Conservation (phyloP, 2,797 vertebrate genomes). For the Gallinago nigripennis region DNA sequence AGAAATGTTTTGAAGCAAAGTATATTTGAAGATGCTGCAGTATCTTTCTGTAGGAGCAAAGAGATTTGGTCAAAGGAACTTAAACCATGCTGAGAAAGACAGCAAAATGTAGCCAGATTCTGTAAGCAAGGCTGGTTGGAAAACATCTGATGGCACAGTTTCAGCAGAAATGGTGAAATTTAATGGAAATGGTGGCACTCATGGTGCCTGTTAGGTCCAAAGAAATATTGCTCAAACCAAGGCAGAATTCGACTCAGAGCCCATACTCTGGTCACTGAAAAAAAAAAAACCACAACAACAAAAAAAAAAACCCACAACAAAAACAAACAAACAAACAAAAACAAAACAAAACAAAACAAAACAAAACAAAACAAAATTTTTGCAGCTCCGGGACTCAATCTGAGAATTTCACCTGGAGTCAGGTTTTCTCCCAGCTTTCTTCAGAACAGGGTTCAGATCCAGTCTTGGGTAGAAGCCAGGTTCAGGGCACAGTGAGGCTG, state of each 20-base stretch:
- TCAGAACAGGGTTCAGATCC: background rate
- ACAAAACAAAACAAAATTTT: background rate
- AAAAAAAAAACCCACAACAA: background rate
- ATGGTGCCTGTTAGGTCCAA: background rate
- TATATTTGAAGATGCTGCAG: background rate
- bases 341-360: no score
- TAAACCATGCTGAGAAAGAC: background rate
- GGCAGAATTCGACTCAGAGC: background rate
- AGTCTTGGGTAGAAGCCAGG: background rate
- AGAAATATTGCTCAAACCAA: background rate
- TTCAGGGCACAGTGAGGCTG: background rate
- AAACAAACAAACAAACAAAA: background rate
- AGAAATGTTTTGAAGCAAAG: background rate
- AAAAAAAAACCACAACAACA: background rate
- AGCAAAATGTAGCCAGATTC: background rate
- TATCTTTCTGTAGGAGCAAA: background rate
- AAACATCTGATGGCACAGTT: background rate
- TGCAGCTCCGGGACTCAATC: background rate
- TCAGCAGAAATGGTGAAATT: background rate
- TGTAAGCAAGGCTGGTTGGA: background rate
- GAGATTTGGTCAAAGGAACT: background rate
- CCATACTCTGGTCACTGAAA: background rate
- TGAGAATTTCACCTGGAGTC: background rate
- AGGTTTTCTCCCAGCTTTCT: background rate
- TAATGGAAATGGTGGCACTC: background rate